Evolutionary conservation across 2,888 invertebrate species (phyloP).

Genomic region (Eupithecia pulchellata): DNA sequence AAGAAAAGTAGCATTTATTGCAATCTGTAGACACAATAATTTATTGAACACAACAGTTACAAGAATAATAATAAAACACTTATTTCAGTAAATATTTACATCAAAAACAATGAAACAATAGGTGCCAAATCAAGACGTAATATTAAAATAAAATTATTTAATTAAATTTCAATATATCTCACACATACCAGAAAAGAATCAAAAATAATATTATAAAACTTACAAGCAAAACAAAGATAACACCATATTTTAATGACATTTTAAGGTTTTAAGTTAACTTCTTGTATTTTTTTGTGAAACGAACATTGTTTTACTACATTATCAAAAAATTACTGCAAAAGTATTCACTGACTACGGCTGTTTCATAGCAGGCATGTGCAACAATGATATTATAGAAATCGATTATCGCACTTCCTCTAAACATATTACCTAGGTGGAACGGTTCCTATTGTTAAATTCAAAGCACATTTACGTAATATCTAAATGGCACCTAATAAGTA

Average conservation of each 20-base stretch:
- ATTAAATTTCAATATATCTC: no score
- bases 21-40: constrained; percentile 61
- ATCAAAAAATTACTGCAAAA: not conserved
- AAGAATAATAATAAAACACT: no score
- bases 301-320: not conserved
- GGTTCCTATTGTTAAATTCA: not conserved
- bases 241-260: constrained; percentile 34
- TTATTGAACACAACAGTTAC: not conserved
- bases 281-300: not conserved
- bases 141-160: not conserved
- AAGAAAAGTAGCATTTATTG: constrained; percentile 67
- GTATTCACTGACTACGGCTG: not conserved
- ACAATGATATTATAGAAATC: constrained; percentile 14
- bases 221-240: constrained; percentile 44
- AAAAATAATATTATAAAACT: not conserved
- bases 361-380: not conserved
- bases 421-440: not conserved
- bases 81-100: no score
- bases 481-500: not conserved
- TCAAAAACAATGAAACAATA: no score
- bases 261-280: not conserved
- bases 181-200: not conserved
- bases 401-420: constrained; percentile 41
- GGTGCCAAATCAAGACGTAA: no score
- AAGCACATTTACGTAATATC: not conserved